A percentile compares a stretch with the other conserved stretches of the same genome.
Evolutionary conservation across 2,888 invertebrate genomes (phyloP).

Genomic region (Eremobia ochroleuca): DNA sequence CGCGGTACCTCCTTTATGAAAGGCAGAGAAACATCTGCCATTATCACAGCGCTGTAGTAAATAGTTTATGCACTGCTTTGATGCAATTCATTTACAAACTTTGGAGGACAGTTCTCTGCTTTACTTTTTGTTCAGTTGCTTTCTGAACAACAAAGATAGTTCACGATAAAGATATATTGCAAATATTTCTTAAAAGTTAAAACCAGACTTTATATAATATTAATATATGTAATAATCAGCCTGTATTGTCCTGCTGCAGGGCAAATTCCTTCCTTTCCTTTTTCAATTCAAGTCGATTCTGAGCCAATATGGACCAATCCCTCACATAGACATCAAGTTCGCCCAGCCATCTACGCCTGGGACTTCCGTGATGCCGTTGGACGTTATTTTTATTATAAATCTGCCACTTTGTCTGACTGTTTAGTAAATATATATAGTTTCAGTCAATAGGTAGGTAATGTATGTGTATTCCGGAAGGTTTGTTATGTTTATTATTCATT

Average conservation of each 20-base stretch:
- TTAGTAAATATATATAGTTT: not conserved
- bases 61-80: constrained; percentile 7
- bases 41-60: not conserved
- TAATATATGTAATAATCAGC: too few relatives aligned
- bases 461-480: not conserved
- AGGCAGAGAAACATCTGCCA: not conserved
- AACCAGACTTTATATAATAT: not conserved
- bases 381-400: not conserved
- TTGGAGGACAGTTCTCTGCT: not conserved
- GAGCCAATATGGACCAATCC: too few relatives aligned
- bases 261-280: too few relatives aligned
- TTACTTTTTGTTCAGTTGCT: not conserved
- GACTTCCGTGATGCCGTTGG: too few relatives aligned
- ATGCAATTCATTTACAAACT: constrained; percentile 21
- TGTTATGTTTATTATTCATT: not conserved
- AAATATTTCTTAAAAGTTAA: not conserved
- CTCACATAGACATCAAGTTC: too few relatives aligned
- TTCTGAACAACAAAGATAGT: not conserved
- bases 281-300: too few relatives aligned
- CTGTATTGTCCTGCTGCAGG: too few relatives aligned
- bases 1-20: not conserved
- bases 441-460: not conserved
- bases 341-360: too few relatives aligned
- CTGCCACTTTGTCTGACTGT: not conserved
- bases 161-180: not conserved